phyloP scores from a whole-genome alignment of 2,113 vertebrate species.

The Ceratotherium simum region DNA sequence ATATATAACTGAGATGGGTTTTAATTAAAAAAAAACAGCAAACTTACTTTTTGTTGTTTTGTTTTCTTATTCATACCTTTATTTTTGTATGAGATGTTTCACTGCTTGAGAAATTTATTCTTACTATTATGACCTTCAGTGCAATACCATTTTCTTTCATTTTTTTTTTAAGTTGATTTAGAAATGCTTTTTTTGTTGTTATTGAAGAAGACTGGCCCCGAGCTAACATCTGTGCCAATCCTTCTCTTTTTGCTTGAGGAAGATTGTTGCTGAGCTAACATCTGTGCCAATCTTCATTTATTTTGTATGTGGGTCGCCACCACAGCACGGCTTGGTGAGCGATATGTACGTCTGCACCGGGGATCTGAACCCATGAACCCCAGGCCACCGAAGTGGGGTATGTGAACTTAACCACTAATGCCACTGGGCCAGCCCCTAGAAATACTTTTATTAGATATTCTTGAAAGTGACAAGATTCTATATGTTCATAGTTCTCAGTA shows the following conservation, averaged over 20 bases:
- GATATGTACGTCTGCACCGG: too few relatives aligned
- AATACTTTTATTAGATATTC: not conserved
- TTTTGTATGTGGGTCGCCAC: too few relatives aligned
- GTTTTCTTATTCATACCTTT: not conserved
- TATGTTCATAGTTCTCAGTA: not conserved
- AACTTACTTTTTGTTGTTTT: not conserved
- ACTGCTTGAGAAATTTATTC: not conserved
- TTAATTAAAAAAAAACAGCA: not conserved
- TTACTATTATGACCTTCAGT: not conserved
- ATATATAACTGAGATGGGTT: not conserved
- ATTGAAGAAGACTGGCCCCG: too few relatives aligned
- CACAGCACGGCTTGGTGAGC: too few relatives aligned
- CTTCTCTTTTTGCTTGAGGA: too few relatives aligned
- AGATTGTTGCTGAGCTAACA: too few relatives aligned
- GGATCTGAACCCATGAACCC: too few relatives aligned
- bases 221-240: too few relatives aligned
- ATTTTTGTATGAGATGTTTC: constrained; percentile 27
- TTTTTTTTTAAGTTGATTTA: not conserved
- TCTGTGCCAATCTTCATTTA: too few relatives aligned
- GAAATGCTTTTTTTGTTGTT: not conserved
- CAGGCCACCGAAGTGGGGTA: too few relatives aligned
- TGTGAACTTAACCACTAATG: too few relatives aligned
- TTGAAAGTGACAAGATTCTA: not conserved
- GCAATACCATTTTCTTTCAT: not conserved
- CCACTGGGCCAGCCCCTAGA: not conserved